Conservation (phyloP, 2,888 invertebrate genomes). For the Drosophila niveifrons region DNA sequence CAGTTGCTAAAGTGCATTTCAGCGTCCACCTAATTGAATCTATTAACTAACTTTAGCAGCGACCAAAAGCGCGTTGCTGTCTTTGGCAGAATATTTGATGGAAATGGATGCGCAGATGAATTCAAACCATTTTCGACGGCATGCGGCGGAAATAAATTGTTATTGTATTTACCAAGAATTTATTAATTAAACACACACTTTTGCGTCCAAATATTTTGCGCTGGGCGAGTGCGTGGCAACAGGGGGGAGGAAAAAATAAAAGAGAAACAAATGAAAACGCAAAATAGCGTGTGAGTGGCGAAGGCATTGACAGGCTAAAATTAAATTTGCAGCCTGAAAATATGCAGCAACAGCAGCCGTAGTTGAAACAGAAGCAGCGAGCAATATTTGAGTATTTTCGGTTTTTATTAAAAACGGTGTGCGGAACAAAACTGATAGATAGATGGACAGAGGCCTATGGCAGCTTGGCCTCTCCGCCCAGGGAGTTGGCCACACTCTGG, state of each 20-base stretch:
- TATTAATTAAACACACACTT: constrained; percentile 60
- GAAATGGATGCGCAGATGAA: not conserved
- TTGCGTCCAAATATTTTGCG: constrained; percentile 35
- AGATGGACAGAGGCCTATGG: constrained; percentile 9
- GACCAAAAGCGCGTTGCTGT: not conserved
- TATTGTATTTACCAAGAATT: constrained; percentile 46
- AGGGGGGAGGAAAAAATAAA: constrained; percentile 9
- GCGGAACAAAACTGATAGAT: constrained; percentile 49
- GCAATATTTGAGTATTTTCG: constrained; percentile 29
- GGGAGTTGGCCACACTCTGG: constrained; percentile 11
- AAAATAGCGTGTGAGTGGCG: not conserved
- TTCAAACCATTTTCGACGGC: not conserved
- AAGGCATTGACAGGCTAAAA: constrained; percentile 16
- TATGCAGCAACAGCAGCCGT: constrained; percentile 11
- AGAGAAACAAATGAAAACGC: not conserved
- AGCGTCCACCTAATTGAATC: not conserved
- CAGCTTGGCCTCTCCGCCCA: constrained; percentile 1
- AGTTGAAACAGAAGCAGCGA: not conserved
- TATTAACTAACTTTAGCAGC: not conserved
- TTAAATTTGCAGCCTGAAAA: constrained; percentile 44
- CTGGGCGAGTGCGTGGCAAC: not conserved
- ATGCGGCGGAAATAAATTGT: constrained; percentile 24
- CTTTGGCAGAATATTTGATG: not conserved
- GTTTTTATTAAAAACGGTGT: constrained; percentile 22
- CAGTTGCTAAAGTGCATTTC: not conserved